A percentile compares a stretch with the other conserved stretches of the same genome.
phyloP scores from a whole-genome alignment of 1,140 invertebrate species.

The Drosophila santomea region DNA sequence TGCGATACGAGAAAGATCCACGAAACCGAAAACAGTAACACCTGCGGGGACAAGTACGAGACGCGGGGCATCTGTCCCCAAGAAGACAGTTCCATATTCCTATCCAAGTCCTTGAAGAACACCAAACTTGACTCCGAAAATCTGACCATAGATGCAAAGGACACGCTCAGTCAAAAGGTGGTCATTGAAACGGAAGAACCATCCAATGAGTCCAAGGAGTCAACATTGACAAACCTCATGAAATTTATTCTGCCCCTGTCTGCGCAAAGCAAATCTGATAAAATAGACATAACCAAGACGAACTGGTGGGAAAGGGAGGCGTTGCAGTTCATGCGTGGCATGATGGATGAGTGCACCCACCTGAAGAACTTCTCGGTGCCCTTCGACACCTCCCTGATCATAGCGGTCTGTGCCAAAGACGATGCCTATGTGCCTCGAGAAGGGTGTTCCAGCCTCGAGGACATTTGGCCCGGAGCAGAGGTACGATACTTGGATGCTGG shows the following conservation, averaged over 20 bases:
- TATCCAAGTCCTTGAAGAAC: constrained; percentile 46
- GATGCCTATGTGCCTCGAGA: constrained; percentile 97
- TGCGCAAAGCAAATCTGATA: constrained; percentile 48
- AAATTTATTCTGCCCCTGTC: constrained; percentile 66
- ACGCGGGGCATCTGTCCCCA: constrained; percentile 14
- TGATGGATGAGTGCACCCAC: constrained; percentile 99
- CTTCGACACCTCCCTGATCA: constrained; percentile 93
- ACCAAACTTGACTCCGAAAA: constrained; percentile 34
- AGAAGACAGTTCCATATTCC: constrained; percentile 55
- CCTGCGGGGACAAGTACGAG: constrained; percentile 36
- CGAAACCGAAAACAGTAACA: constrained; percentile 29
- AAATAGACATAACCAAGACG: constrained; percentile 86
- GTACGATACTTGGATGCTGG: constrained; percentile 95
- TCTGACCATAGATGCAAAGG: constrained; percentile 35
- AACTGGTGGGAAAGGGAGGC: constrained; percentile 90
- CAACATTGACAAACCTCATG: constrained; percentile 79
- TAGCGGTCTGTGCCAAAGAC: constrained; percentile 93
- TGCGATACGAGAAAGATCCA: constrained; percentile 76
- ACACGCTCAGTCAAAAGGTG: constrained; percentile 19
- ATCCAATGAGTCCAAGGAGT: constrained; percentile 14
- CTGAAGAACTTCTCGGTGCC: constrained; percentile 95
- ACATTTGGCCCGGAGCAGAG: constrained; percentile 96
- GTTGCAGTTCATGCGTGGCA: constrained; percentile 97
- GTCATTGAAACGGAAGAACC: constrained; percentile 9
- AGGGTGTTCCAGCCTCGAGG: constrained; percentile 91